Conservation (phyloP, 2,797 vertebrate genomes). For the Neopelma chrysocephalum region DNA sequence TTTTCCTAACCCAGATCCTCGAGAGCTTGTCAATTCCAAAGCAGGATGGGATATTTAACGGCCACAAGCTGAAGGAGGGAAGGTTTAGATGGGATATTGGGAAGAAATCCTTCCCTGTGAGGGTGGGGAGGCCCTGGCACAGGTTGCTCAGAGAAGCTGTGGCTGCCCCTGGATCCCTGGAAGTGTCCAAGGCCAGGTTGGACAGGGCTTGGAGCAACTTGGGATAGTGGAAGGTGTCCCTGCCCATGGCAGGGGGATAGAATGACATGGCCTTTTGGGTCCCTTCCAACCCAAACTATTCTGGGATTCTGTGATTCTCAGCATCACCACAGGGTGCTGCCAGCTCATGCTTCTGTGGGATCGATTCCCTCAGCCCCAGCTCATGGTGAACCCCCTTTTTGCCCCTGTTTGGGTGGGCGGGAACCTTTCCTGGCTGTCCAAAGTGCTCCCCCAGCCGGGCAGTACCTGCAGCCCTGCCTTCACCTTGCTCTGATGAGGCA, state of each 20-base stretch:
- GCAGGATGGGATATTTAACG: not conserved
- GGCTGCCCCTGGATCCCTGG: not conserved
- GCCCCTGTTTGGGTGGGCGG: not conserved
- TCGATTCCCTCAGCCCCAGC: accelerated
- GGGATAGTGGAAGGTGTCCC: not conserved
- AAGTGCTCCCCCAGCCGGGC: not conserved
- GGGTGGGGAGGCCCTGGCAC: not conserved
- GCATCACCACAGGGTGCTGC: not conserved
- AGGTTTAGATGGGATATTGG: not conserved
- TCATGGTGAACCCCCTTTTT: not conserved
- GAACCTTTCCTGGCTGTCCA: not conserved
- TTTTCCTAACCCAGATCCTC: not conserved
- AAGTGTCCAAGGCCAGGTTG: not conserved
- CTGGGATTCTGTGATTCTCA: not conserved
- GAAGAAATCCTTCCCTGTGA: not conserved
- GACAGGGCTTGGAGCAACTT: accelerated
- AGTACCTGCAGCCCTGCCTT: not conserved
- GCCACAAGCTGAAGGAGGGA: not conserved
- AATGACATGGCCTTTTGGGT: not conserved
- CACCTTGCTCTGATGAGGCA: not conserved
- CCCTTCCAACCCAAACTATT: not conserved
- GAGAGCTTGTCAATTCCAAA: not conserved
- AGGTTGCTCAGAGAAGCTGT: not conserved
- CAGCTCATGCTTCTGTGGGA: not conserved
- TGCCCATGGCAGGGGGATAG: not conserved